Evolutionary conservation across 2,797 vertebrate species (phyloP), one percentile per base, ranked within the genome.

Genomic region (Stomatorhinus walkeri): DNA sequence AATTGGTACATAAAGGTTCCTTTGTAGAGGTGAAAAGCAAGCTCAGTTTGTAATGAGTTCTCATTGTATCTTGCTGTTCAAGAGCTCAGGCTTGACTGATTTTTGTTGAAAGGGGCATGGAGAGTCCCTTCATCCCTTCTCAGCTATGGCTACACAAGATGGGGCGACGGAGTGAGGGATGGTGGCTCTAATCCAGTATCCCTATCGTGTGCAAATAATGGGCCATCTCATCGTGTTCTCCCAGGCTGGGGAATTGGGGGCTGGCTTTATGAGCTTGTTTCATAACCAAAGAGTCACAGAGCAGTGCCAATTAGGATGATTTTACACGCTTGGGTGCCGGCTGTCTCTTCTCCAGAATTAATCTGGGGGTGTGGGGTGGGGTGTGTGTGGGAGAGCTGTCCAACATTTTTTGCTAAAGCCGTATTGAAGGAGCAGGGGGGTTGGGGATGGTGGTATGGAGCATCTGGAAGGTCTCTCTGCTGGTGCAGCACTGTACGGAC

Each of bases 291-390:
- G 51, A 84, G 76, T 59, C 76, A 51, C 52, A 88, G 79, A 84
- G 32, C 72, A 79, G 16, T 43, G 5, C 76, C 88, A 88, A 88
- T 88, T 88, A 85, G 79, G 88, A 85, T 84, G 88, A 88, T 85
- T 88, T 88, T 88, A 85, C 81, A 88, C 24, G 88, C 54, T 54
- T 88, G 88, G 81, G 40, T 88, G 88, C 88, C 22, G 54, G 79
- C 81, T 88, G 88, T 64, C 81, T 61, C 52, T 49, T 64, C 79
- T 85, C 54, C 46, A 56, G 81, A 85, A 40, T 85, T 59, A 88
- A 88, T 85, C 79, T 84, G 54, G 22, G 36, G 22, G 28, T 32
- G 46, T 22, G 68, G 3, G 22, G 8, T 61, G n/a, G 46, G 46
- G 83, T 8, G n/a, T 0, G 48, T 3, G 28, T 16, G 51, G 49